Base-by-base conservation (phyloP, 1,140 invertebrate species). In the Ptiloglossa arizonensis region DNA sequence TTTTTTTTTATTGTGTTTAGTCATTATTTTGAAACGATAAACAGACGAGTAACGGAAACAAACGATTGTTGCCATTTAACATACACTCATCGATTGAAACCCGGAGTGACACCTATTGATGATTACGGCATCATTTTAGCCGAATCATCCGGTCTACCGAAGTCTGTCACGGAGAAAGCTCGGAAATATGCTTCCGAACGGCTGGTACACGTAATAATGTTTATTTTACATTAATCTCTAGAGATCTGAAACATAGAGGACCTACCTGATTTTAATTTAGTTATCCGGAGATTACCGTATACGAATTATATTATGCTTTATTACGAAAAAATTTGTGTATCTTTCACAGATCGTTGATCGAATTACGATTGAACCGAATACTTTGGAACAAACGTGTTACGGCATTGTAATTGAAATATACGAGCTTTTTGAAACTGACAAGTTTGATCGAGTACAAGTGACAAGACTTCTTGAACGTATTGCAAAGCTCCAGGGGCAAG, bases 91-190 rank as follows among this genome's bases (percentile, higher is more conserved):
- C 90, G 90, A 63, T 74, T 94, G n/a, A 86, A 83, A 19, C 76
- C 82, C 6, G 93, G 93, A 48, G 74, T 91, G 2, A 89, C 89
- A 11, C 50, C 72, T 15, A 82, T 91, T 0, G 89, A 90, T 68
- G 86, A 93, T 72, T 94, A 94, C 75, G 94, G 94, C 17, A 87
- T 94, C 29, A 84, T 88, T 56, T 81, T 94, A n/a, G 91, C 93
- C 17, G 85, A 91, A 73, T 80, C 84, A 35, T 87, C 87, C 24
- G 86, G 83, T 48, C 72, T 92, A 29, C 91, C 91, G 5, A 73
- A 73, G 15, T 38, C 60, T 5, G 68, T 86, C 6, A 82, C 71
- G 1, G 41, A 35, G 6, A 79, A 76, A 38, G 82, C 84, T 11
- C 67, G 80, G 17, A 68, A 72, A n/a, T 86, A 60, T n/a, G 71